Evolutionary conservation across 2,888 invertebrate species (phyloP), one percentile per base, ranked within the genome.

Genomic region (Plutella xylostella): DNA sequence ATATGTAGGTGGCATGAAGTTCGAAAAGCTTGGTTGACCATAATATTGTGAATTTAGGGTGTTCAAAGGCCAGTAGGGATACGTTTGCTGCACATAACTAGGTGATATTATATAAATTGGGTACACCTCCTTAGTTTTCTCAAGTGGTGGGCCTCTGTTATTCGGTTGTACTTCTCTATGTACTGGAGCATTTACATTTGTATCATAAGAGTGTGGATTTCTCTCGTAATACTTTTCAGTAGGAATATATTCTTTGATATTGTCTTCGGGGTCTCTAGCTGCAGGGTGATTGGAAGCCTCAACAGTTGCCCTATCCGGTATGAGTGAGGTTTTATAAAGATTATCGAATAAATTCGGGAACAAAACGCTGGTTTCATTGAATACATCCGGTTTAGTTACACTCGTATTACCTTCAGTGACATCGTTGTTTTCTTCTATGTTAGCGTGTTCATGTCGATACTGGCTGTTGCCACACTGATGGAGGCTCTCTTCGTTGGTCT

Each of bases 291-390:
- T n/a, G n/a, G n/a, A n/a, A n/a, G n/a, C n/a, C n/a, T n/a, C n/a
- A n/a, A n/a, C n/a, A 7, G 7, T 42, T 42, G 5, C 19, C 19
- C 12, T 15, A 14, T n/a, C n/a, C n/a, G n/a, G n/a, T n/a, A 35
- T 14, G 21, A 17, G 22, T 21, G 34, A 25, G n/a, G 17, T 28
- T 12, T 44, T 44, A 30, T 44, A 15, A 30, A 35, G 1, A 28
- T 34, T 15, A 14, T 34, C 12, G 4, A 22, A 2, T 43, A 73
- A 56, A 51, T 68, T 56, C 2, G 67, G 60, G 31, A 78, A 79
- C 0, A 80, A 48, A 42, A 47, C 60, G 12, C 56, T 54, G 1
- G 73, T 76, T 60, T 80, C 80, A 30, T 70, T 65, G 30, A 80
- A 72, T 1, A 78, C 44, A 45, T 77, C 59, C n/a, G 59, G 59